Conservation (phyloP, 1,140 invertebrate species). For the Coelopa frigida region DNA sequence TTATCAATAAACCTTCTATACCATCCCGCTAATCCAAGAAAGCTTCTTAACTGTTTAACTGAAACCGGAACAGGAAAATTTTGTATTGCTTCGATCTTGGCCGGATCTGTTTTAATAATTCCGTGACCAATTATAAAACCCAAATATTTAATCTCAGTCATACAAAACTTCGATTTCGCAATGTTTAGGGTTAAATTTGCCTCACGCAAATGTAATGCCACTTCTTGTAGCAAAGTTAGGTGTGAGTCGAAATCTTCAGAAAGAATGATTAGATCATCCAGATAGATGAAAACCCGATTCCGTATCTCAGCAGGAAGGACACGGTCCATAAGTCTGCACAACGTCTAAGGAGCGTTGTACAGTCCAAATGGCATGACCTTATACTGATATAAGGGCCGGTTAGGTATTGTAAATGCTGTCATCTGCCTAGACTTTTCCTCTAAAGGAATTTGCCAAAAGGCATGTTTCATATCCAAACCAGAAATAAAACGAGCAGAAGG, state of each 20-base stretch:
- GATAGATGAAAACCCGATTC: conserved; percentile 8
- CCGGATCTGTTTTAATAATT: conserved; percentile 12
- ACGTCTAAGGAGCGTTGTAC: conserved; percentile 9
- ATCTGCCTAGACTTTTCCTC: conserved; percentile 26
- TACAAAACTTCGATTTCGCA: conserved; percentile 43
- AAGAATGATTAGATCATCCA: conserved; percentile 47
- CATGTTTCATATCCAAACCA: conserved; percentile 18
- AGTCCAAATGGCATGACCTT: conserved; percentile 18
- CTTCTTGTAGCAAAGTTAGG: conserved; percentile 27
- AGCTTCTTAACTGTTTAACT: conserved; percentile 14
- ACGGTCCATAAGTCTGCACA: conserved; percentile 9
- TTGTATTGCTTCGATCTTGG: conserved; percentile 18
- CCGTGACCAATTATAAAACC: conserved; percentile 12
- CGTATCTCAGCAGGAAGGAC: conserved; percentile 6
- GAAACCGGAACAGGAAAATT: conserved; percentile 18
- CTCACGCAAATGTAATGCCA: conserved; percentile 36
- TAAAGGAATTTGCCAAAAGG: conserved; percentile 39
- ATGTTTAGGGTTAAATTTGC: conserved; percentile 46
- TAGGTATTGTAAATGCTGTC: conserved; percentile 41
- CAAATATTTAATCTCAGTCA: conserved; percentile 15
- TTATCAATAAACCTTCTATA: conserved; percentile 9
- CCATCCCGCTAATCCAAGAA: conserved; percentile 11
- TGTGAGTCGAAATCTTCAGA: conserved; percentile 41
- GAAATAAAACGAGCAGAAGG: conserved; percentile 18
- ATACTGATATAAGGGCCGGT: conserved; percentile 7